These are phyloP conservation scores for Neria commutata DNA, from an alignment of 2,888 invertebrate species.

Conservation along the genomic window DNA sequence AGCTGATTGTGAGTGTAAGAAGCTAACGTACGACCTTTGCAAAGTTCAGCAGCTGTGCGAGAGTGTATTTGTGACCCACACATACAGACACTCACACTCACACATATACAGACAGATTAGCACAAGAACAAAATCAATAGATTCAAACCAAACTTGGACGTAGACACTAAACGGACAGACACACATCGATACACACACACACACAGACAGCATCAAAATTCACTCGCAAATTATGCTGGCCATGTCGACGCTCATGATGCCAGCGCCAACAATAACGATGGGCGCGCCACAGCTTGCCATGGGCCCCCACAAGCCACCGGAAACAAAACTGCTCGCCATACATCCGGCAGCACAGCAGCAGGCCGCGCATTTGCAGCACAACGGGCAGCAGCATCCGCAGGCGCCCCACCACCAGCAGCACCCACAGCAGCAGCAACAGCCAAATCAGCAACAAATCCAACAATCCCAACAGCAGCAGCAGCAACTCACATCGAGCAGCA, in stretches of 20 bases:
- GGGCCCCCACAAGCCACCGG: slow-evolving; percentile 62
- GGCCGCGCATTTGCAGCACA: slow-evolving; percentile 32
- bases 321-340: slow-evolving; percentile 61
- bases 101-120: not conserved
- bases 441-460: slow-evolving; percentile 45
- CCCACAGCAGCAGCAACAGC: slow-evolving; percentile 45
- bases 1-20: too few species aligned
- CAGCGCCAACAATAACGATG: slow-evolving; percentile 62
- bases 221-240: slow-evolving; percentile 61
- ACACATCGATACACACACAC: too few species aligned
- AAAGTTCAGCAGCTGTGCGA: slow-evolving; percentile 1
- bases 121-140: slow-evolving; percentile 7
- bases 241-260: slow-evolving; percentile 64
- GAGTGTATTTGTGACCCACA: not conserved
- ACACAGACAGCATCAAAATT: slow-evolving; percentile 42
- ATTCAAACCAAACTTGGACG: not conserved
- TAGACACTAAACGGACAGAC: not conserved
- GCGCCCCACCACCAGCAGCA: slow-evolving; percentile 37
- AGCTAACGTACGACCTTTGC: slow-evolving; percentile 9
- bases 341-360: slow-evolving; percentile 57
- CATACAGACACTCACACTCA: not conserved
- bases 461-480: slow-evolving; percentile 44
- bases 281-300: slow-evolving; percentile 62
- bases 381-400: slow-evolving; percentile 35
- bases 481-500: slow-evolving; percentile 50